A percentile compares a stretch with the other conserved stretches of the same genome.
Conservation (phyloP, 2,888 invertebrate genomes). For the Caenorhabditis panamensis region DNA sequence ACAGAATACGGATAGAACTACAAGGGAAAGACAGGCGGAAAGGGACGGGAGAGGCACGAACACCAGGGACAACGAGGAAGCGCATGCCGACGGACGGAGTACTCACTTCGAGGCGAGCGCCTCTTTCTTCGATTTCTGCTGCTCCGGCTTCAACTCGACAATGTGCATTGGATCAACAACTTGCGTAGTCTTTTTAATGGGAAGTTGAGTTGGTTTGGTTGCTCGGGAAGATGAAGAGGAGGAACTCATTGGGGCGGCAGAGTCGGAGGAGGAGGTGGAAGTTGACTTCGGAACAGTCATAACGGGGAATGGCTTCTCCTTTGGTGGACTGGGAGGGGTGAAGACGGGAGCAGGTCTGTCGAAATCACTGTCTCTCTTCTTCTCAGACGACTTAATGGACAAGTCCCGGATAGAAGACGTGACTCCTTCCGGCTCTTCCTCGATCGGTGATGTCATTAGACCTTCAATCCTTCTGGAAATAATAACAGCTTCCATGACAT, state of each 20-base stretch:
- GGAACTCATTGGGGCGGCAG: constrained; percentile 32
- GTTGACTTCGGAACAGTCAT: constrained; percentile 49
- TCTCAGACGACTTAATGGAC: constrained; percentile 38
- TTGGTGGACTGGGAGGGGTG: constrained; percentile 62
- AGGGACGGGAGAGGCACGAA: constrained; percentile 24
- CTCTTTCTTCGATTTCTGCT: constrained; percentile 53
- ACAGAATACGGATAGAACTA: constrained; percentile 50
- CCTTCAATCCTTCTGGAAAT: constrained; percentile 55
- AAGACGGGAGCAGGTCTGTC: constrained; percentile 58
- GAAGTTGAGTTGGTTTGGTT: constrained; percentile 55
- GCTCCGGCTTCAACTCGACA: constrained; percentile 50
- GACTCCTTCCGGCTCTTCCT: constrained; percentile 54
- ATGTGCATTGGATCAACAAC: constrained; percentile 53
- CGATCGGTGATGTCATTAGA: constrained; percentile 57
- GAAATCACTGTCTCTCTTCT: constrained; percentile 18
- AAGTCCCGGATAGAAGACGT: constrained; percentile 53
- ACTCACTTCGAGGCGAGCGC: constrained; percentile 55
- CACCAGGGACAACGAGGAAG: constrained; percentile 11
- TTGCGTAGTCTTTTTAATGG: constrained; percentile 43
- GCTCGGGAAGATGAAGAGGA: constrained; percentile 27
- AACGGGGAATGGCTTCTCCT: constrained; percentile 45
- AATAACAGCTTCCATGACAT: constrained; percentile 53
- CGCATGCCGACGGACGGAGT: background rate
- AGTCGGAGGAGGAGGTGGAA: constrained; percentile 51
- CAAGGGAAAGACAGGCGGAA: constrained; percentile 39